Percentiles rank a stretch among this genome's conserved stretches.
Conservation (phyloP, 37 sponge, comb jelly and placozoan species). For the Aplysina aerophoba region DNA sequence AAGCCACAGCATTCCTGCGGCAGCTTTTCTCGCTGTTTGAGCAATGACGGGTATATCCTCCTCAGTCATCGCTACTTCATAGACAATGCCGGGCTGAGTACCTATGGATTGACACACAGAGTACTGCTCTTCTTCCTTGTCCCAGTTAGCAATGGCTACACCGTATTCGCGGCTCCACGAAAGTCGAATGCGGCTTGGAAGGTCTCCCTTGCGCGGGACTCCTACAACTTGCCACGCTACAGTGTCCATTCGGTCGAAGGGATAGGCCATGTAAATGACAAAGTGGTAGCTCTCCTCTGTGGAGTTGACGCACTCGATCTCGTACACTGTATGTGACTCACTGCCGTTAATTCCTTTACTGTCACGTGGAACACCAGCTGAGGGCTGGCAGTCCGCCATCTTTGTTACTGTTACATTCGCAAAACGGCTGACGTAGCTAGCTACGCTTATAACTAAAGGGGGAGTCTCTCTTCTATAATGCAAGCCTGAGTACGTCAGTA, state of each 20-base stretch:
- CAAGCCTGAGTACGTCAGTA: no score
- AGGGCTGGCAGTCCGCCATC: no score
- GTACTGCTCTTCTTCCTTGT: background rate
- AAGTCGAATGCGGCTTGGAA: background rate
- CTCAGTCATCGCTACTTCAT: background rate
- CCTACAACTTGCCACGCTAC: conserved; percentile 23
- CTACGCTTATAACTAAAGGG: no score
- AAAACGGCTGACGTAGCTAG: no score
- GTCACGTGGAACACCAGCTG: no score
- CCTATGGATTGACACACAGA: background rate
- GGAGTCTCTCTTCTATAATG: no score
- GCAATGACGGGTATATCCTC: background rate
- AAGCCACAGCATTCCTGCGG: background rate
- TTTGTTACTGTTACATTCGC: no score
- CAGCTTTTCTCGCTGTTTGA: background rate
- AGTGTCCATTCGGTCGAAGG: background rate
- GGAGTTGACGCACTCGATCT: background rate
- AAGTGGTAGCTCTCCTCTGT: conserved; percentile 13
- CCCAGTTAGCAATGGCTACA: conserved; percentile 9
- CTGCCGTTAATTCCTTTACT: no score
- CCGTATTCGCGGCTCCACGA: background rate
- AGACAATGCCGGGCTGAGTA: background rate
- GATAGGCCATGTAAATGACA: background rate
- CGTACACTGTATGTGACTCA: no score
- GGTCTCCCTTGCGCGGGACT: background rate